phyloP scores from a whole-genome alignment of 2,797 vertebrate species.

The Rhinoraja longicauda region DNA sequence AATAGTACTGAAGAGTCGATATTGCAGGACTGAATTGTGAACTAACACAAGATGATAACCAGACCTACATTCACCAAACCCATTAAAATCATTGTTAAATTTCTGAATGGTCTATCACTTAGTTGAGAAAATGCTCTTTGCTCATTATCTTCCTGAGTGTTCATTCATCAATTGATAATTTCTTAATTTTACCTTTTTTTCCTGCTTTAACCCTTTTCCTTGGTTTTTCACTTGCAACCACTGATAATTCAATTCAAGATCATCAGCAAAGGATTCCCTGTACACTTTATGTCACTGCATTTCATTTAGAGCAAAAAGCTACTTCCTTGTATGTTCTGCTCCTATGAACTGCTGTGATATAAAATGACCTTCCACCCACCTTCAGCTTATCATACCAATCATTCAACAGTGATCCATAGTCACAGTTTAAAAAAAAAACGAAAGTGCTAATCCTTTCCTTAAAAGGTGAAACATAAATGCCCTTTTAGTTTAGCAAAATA shows the following conservation, averaged over 20 bases:
- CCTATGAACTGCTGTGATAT: not conserved
- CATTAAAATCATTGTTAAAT: constrained; percentile 4
- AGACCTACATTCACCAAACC: not conserved
- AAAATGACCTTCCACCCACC: not conserved
- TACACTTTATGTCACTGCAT: not conserved
- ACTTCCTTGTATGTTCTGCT: constrained; percentile 24
- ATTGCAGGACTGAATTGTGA: not conserved
- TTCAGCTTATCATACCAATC: not conserved
- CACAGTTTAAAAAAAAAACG: not conserved
- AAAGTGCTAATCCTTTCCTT: constrained; percentile 29
- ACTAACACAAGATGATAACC: not conserved
- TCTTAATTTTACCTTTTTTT: not conserved
- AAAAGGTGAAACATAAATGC: constrained; percentile 27
- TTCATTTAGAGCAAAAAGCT: constrained; percentile 2
- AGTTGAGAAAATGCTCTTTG: not conserved
- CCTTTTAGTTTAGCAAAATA: constrained; percentile 14
- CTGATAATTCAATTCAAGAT: not conserved
- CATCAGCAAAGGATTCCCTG: not conserved
- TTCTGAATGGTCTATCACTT: constrained; percentile 1
- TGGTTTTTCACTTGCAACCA: not conserved
- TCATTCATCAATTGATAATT: constrained; percentile 10
- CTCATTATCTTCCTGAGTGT: not conserved
- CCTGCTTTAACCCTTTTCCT: not conserved
- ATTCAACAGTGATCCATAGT: constrained; percentile 9
- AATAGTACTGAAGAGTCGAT: not conserved